Conservation (phyloP, 2,888 invertebrate genomes). For the Euplexia lucipara region DNA sequence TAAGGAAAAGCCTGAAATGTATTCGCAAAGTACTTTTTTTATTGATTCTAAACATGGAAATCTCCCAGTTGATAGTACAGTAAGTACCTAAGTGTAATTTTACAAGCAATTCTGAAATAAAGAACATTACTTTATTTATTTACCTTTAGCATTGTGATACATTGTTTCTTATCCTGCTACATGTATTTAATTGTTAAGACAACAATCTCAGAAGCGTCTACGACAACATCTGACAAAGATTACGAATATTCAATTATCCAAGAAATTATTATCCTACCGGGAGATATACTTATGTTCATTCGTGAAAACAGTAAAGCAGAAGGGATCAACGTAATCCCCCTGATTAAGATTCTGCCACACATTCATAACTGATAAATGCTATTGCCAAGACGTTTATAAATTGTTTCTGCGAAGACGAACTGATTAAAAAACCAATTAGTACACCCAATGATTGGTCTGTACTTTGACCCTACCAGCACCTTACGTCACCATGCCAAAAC, state of each 20-base stretch:
- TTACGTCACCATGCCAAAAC: conserved; percentile 18
- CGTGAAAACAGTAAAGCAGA: background rate
- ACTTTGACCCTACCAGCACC: conserved; percentile 22
- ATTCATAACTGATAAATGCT: too few species aligned
- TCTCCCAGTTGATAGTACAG: too few species aligned
- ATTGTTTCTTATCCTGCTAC: background rate
- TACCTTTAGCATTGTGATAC: background rate
- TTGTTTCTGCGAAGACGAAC: background rate
- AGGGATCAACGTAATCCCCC: background rate
- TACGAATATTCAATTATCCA: too few species aligned
- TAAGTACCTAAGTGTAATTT: background rate
- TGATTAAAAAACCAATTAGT: background rate
- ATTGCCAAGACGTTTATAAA: too few species aligned
- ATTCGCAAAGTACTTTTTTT: background rate
- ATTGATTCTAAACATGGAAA: background rate
- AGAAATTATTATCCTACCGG: too few species aligned
- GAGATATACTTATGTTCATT: background rate
- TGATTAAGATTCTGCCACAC: background rate
- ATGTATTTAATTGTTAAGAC: background rate
- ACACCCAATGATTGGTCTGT: background rate
- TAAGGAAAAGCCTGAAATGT: background rate
- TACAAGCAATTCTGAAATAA: background rate
- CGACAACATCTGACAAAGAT: too few species aligned
- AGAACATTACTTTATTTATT: background rate
- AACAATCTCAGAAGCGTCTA: background rate